Base-by-base conservation (phyloP, 2,113 vertebrate species). In the Tinamus guttatus region DNA sequence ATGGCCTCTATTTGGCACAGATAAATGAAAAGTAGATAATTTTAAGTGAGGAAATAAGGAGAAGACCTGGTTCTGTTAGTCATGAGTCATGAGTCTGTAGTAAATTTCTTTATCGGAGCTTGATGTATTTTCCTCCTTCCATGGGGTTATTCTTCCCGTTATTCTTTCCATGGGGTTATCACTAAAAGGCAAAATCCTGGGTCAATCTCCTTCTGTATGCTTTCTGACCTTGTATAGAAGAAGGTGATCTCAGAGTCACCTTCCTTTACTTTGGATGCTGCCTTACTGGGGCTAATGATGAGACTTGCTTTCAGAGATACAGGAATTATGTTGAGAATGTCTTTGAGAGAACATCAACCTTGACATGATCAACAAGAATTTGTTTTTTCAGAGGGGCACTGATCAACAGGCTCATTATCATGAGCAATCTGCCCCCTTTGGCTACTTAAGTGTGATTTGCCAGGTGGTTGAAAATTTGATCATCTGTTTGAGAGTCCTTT, bases 1-100 rank as follows among this genome's bases (percentile, higher is more conserved):
- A 65, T 79, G 87, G 74, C 78, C 84, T 94, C 91, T 96, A 58
- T 96, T 93, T 80, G 65, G 49, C 80, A 90, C 82, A 88, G 94
- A 92, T 89, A 81, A 43, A 69, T 93, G 73, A 94, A 95, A 95
- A 92, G 58, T 92, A 62, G 76, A 78, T 96, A 94, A 94, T 78
- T 94, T 8, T 94, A 93, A 96, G 73, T 78, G 90, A 90, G 82
- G 85, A 93, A 93, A 85, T 90, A 64, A 92, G 90, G 68, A 92
- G 90, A 94, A 93, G 85, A 75, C 82, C 85, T 84, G 69, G 38
- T 95, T 82, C 80, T 84, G 86, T 90, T 80, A 94, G 93, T 88
- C 92, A 40, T 91, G 71, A 95, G 79, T 90, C 90, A 90, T 81
- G 47, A 92, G 60, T 58, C 69, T 51, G 60, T 18, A 83, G 56